Evolutionary conservation across 1,140 invertebrate genomes (phyloP).

Genomic region (Drosophila micromelanica): DNA sequence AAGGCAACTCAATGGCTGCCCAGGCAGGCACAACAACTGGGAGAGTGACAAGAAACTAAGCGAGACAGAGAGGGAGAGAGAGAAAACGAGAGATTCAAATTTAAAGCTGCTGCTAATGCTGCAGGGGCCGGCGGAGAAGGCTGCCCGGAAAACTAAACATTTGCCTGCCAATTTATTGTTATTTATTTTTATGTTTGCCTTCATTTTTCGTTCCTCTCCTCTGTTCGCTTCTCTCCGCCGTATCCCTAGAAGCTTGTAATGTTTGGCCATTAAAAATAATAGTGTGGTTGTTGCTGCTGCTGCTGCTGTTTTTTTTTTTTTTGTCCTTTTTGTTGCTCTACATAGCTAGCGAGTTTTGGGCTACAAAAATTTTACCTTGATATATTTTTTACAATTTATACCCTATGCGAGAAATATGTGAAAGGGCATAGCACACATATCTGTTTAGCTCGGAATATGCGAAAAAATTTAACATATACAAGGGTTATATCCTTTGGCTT

Average conservation of each 20-base stretch:
- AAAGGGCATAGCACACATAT: not conserved
- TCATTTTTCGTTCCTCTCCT: slow-evolving; percentile 25
- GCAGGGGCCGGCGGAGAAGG: slow-evolving; percentile 4
- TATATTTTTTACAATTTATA: slow-evolving; percentile 30
- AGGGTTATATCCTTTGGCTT: too few relatives aligned
- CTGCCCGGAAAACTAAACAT: slow-evolving; percentile 78
- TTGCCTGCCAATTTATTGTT: slow-evolving; percentile 81
- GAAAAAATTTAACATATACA: too few relatives aligned
- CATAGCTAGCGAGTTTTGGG: slow-evolving; percentile 22
- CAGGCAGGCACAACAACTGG: slow-evolving; percentile 8
- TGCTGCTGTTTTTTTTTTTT: slow-evolving; percentile 28
- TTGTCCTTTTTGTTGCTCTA: slow-evolving; percentile 35
- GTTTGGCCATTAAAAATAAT: slow-evolving; percentile 82
- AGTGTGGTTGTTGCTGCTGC: slow-evolving; percentile 70
- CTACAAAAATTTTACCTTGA: slow-evolving; percentile 64
- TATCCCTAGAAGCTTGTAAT: slow-evolving; percentile 67
- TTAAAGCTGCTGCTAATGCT: slow-evolving; percentile 52
- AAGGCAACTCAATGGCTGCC: slow-evolving; percentile 69
- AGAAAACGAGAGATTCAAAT: slow-evolving; percentile 44
- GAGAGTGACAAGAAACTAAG: slow-evolving; percentile 33
- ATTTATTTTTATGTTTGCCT: slow-evolving; percentile 79
- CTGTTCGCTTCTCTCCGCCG: not conserved
- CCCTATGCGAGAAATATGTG: not conserved
- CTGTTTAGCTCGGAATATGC: not conserved
- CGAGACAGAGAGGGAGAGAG: slow-evolving; percentile 46